Percentiles rank a stretch among this genome's conserved stretches.
phyloP scores from a whole-genome alignment of 2,113 vertebrate genomes.

The Chaetura pelagica region DNA sequence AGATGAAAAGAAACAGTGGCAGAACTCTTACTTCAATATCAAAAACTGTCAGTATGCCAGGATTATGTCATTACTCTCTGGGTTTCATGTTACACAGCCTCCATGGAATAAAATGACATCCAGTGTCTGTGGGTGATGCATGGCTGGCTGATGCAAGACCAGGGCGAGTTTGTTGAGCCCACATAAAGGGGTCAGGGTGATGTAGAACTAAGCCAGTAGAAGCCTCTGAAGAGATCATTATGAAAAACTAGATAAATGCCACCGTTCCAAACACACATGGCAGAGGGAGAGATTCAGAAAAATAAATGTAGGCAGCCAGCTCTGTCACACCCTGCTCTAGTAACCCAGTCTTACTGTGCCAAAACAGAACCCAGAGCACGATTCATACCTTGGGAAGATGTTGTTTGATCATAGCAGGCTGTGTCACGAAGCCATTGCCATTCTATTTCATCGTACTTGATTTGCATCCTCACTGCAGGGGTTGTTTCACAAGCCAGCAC shows the following conservation, averaged over 20 bases:
- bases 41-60: background rate
- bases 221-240: background rate
- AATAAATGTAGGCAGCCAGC: background rate
- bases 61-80: background rate
- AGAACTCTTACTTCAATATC: background rate
- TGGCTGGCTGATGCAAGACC: background rate
- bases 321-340: background rate
- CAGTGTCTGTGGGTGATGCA: background rate
- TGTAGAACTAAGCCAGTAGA: background rate
- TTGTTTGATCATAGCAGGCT: background rate
- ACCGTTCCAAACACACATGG: background rate
- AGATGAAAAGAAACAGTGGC: background rate
- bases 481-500: background rate
- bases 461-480: background rate
- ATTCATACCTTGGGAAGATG: background rate
- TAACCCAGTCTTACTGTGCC: background rate
- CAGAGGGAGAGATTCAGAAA: background rate
- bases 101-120: background rate
- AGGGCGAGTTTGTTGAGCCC: background rate
- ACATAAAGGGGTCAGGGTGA: background rate
- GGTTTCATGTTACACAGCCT: background rate
- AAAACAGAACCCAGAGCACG: background rate
- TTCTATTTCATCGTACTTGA: background rate
- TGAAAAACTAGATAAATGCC: background rate
- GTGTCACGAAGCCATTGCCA: rapidly evolving